Conservation (phyloP, 1,140 invertebrate genomes). For the Phymorhynchus buccinoides region DNA sequence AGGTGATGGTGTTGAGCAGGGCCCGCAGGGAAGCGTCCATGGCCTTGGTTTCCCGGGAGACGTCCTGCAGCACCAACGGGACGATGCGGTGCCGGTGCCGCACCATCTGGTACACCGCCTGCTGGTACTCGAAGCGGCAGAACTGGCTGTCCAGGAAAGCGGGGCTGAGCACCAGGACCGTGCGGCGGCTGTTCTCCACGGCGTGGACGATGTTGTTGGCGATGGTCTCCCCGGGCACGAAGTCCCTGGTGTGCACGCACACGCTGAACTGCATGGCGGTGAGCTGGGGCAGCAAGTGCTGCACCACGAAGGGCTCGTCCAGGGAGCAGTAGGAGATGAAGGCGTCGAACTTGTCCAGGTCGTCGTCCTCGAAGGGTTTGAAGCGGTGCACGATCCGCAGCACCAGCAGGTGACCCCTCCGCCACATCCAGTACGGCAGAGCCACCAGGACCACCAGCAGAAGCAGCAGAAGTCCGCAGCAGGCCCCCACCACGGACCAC, state of each 20-base stretch:
- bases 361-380: conserved; percentile 43
- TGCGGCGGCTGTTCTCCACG: conserved; percentile 65
- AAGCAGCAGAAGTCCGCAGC: conserved; percentile 1
- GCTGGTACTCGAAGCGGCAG: conserved; percentile 68
- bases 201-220: conserved; percentile 70
- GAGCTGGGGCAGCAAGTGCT: conserved; percentile 62
- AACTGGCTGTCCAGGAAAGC: conserved; percentile 65
- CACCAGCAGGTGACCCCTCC: conserved; percentile 18
- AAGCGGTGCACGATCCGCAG: conserved; percentile 41
- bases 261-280: conserved; percentile 61
- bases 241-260: conserved; percentile 68
- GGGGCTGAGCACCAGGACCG: conserved; percentile 64
- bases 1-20: conserved; percentile 67
- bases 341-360: conserved; percentile 66
- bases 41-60: conserved; percentile 49
- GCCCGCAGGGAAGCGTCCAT: conserved; percentile 61
- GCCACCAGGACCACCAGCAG: conserved; percentile 19
- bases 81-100: conserved; percentile 67
- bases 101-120: conserved; percentile 69
- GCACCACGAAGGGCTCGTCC: conserved; percentile 61
- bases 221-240: conserved; percentile 66
- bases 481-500: conserved; percentile 38
- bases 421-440: conserved; percentile 39
- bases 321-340: conserved; percentile 66
- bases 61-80: conserved; percentile 64